Evolutionary conservation across 2,888 invertebrate species (phyloP), one percentile per base, ranked within the genome.

Genomic region (Drosophila mercatorum): DNA sequence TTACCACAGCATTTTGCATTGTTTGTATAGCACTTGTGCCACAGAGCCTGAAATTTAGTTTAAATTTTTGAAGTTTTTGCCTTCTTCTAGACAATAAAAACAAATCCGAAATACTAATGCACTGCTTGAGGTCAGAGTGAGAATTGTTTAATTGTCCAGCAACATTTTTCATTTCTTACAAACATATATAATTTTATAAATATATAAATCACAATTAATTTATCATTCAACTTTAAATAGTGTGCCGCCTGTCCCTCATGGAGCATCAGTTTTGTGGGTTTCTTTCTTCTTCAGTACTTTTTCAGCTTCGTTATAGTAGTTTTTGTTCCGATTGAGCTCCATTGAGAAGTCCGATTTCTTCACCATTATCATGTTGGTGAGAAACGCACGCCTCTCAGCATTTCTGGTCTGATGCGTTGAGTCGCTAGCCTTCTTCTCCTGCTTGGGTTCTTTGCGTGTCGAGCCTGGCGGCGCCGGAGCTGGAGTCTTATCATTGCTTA

Each of bases 1-100:
- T 84, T 64, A 67, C 85, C 82, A 75, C 83, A 82, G 64, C 74
- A 69, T 82, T 80, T 83, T 80, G 77, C 81, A 88, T 71, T 86
- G 88, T 83, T 83, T 79, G 74, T 67, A 52, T 64, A 86, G 71
- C 75, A 69, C 65, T 83, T 58, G 56, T 56, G 38, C 14, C 22
- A 58, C 61, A 36, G 49, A 47, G 38, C 28, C 38, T 34, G n/a
- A 22, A 12, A 28, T 17, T 26, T 3, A 34, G 6, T 8, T 41
- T 28, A 34, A 53, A 65, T 17, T 56, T 34, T n/a, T 22, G 17
- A 43, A 7, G 10, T 34, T 17, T 46, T 34, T 34, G 31, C 36
- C 28, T 40, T 4, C 10, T n/a, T 40, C 3, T 5, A n/a, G n/a
- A 3, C 5, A 44, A 5, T 11, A 12, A 28, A n/a, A 36, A 36